Conservation (phyloP, 2,113 vertebrate species). For the Sporophila hypoxantha region DNA sequence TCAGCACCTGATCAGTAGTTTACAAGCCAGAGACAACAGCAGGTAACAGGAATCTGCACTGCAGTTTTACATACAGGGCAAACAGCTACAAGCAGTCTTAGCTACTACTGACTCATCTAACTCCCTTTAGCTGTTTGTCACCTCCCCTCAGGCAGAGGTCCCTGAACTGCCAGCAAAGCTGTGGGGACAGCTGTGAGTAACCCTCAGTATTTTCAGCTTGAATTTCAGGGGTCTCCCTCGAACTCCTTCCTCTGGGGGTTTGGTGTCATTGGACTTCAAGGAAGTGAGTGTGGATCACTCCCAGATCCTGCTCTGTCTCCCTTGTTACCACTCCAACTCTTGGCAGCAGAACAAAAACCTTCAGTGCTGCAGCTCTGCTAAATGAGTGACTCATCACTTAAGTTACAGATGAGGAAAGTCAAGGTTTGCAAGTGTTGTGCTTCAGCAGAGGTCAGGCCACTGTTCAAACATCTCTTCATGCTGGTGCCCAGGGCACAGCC, state of each 20-base stretch:
- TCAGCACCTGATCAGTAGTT: neutral
- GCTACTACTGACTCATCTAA: neutral
- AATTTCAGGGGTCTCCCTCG: neutral
- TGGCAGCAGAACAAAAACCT: neutral
- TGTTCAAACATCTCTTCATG: neutral
- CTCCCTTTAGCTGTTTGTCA: neutral
- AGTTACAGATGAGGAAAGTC: neutral
- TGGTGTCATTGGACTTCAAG: rapidly evolving
- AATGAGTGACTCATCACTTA: neutral
- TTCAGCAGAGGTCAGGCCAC: neutral
- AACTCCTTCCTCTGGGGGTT: neutral
- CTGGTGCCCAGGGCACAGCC: neutral
- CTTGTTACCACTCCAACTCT: neutral
- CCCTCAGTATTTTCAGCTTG: neutral
- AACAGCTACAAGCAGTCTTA: neutral
- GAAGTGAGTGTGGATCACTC: neutral
- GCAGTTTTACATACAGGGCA: rapidly evolving
- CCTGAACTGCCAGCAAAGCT: neutral
- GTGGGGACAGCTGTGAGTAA: neutral
- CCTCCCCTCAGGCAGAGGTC: neutral
- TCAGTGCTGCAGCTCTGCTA: neutral
- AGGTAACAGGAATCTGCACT: neutral
- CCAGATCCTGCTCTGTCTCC: too few species aligned
- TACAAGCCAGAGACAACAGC: neutral
- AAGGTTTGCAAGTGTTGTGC: neutral